These are phyloP conservation scores for Campoplex nolae DNA, from an alignment of 2,888 invertebrate species.

Conservation along the genomic window DNA sequence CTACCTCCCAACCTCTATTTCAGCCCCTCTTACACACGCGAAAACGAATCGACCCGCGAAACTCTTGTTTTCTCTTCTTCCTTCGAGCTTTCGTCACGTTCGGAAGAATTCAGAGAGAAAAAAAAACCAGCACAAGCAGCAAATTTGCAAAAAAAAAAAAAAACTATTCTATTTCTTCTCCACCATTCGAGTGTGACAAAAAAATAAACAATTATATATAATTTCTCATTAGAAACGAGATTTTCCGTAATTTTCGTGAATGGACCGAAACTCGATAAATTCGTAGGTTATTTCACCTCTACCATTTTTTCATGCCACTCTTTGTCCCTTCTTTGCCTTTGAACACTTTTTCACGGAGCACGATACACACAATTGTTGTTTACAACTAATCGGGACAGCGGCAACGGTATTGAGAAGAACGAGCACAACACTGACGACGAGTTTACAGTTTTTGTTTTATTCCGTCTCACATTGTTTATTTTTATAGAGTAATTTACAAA, in stretches of 20 bases:
- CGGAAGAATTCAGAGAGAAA: not conserved
- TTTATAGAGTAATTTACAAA: not conserved
- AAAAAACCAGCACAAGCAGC: constrained; percentile 2
- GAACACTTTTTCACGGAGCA: constrained; percentile 8
- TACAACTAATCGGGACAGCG: not conserved
- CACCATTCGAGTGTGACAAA: not conserved
- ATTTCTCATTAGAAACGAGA: not conserved
- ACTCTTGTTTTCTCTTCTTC: constrained; percentile 43
- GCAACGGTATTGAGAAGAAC: not conserved
- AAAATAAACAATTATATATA: not conserved
- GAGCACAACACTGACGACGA: not conserved
- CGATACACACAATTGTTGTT: not conserved
- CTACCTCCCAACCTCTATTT: constrained; percentile 20
- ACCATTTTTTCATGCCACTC: not conserved
- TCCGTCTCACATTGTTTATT: not conserved
- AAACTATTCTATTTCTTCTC: not conserved
- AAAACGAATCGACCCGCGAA: constrained; percentile 63
- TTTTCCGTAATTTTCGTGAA: not conserved
- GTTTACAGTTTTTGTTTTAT: not conserved
- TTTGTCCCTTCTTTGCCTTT: not conserved
- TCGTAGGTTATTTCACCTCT: not conserved
- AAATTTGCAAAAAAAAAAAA: not conserved
- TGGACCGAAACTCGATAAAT: not conserved
- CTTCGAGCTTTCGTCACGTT: constrained; percentile 8
- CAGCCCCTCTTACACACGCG: constrained; percentile 32